phyloP scores from a whole-genome alignment of 2,888 invertebrate species.

The Tipula lateralis region DNA sequence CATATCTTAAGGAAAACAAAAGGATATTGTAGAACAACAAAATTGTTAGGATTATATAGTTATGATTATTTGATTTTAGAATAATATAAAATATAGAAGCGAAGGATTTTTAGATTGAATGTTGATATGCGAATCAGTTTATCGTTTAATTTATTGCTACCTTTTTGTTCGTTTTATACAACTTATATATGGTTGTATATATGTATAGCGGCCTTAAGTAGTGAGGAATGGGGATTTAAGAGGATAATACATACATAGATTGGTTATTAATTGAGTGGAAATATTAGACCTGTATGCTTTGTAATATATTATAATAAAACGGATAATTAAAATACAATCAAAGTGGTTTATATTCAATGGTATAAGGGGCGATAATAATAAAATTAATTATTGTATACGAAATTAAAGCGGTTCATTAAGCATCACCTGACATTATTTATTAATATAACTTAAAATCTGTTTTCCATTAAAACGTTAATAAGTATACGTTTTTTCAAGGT shows the following conservation, averaged over 20 bases:
- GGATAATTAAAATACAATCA: neutral
- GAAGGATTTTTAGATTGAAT: neutral
- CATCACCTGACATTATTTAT: too few species aligned
- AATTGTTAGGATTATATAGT: neutral
- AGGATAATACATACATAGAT: neutral
- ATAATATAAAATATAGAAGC: neutral
- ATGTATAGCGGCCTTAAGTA: neutral
- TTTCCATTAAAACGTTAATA: too few species aligned
- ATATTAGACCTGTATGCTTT: neutral
- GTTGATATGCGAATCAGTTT: conserved; percentile 1
- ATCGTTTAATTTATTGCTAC: neutral
- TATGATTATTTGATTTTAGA: conserved; percentile 9
- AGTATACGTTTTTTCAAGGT: too few species aligned
- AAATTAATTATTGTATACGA: too few species aligned
- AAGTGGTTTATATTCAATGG: too few species aligned
- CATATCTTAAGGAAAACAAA: neutral
- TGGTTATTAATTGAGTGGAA: neutral
- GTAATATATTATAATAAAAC: neutral
- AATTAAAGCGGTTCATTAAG: too few species aligned
- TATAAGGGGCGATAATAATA: too few species aligned
- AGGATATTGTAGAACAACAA: neutral
- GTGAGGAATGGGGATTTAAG: neutral
- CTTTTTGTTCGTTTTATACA: neutral
- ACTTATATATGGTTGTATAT: neutral
- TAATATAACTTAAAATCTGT: too few species aligned